Percentiles rank a stretch among this genome's conserved stretches.
These are phyloP conservation scores for Ranitomeya imitator DNA, from an alignment of 2,113 vertebrate genomes.

Conservation along the genomic window DNA sequence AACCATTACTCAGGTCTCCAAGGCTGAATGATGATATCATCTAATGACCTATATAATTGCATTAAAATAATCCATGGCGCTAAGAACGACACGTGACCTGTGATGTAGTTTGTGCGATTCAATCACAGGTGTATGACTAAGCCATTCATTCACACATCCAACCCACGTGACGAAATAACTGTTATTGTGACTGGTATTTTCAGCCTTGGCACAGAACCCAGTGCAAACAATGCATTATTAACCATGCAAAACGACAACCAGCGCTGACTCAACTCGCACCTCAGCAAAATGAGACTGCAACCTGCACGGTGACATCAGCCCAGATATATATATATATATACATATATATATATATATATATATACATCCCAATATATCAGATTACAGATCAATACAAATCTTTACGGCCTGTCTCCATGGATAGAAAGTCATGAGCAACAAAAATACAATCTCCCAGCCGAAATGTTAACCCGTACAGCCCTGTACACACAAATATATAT, in stretches of 20 bases:
- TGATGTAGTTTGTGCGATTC: neutral
- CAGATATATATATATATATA: neutral
- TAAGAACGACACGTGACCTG: neutral
- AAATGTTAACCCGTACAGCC: neutral
- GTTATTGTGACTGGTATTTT: constrained; percentile 13
- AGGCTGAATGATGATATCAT: neutral
- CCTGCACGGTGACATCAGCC: neutral
- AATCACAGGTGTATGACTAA: constrained; percentile 39
- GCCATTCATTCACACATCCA: constrained; percentile 9
- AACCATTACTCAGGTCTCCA: neutral
- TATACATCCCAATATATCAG: neutral
- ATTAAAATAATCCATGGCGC: neutral
- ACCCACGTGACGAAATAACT: neutral
- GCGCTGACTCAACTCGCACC: neutral
- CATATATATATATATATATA: neutral
- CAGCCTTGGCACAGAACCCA: neutral
- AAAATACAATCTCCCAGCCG: neutral
- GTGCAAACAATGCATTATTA: neutral
- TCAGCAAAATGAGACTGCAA: neutral
- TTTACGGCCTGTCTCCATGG: neutral
- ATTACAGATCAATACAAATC: neutral
- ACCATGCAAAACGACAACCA: neutral
- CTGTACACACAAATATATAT: neutral
- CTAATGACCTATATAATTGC: neutral
- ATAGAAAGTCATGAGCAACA: neutral